Percentiles rank a stretch among this genome's conserved stretches.
Conservation (phyloP, 92 coral and sea anemone genomes). For the Pocillopora grandis region DNA sequence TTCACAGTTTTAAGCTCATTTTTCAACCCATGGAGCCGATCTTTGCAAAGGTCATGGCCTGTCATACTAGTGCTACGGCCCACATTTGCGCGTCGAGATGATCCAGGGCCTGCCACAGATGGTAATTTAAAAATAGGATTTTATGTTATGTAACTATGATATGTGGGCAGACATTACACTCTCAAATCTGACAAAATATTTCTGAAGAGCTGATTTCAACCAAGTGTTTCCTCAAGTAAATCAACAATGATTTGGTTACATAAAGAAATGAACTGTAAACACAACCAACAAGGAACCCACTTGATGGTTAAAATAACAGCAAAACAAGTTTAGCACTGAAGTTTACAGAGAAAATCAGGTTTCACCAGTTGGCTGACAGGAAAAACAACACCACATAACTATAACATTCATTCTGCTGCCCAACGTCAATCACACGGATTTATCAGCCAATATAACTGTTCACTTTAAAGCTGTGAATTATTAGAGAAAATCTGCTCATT, state of each 20-base stretch:
- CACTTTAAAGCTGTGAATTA: constrained; percentile 4
- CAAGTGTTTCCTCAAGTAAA: neutral
- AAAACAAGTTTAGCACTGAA: neutral
- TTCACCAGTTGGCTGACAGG: no score
- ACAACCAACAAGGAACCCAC: neutral
- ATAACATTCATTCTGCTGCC: neutral
- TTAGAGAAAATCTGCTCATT: constrained; percentile 13
- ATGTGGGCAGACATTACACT: no score
- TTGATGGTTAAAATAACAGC: neutral
- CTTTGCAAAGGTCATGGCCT: constrained; percentile 88
- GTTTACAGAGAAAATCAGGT: no score
- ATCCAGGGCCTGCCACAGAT: constrained; percentile 15
- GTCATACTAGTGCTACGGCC: constrained; percentile 97
- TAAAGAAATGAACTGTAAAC: neutral
- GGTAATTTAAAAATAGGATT: neutral
- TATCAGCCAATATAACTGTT: constrained; percentile 17
- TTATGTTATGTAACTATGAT: no score
- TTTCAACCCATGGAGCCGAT: constrained; percentile 70
- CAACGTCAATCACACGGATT: constrained; percentile 20
- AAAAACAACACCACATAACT: neutral
- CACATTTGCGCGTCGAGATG: constrained; percentile 71
- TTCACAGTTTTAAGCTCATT: constrained; percentile 83
- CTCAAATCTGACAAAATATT: neutral
- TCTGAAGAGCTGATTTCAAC: neutral
- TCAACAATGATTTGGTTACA: neutral